A percentile compares a stretch with the other conserved stretches of the same genome.
Evolutionary conservation across 2,113 vertebrate genomes (phyloP).

Genomic region (Lepus timidus): DNA sequence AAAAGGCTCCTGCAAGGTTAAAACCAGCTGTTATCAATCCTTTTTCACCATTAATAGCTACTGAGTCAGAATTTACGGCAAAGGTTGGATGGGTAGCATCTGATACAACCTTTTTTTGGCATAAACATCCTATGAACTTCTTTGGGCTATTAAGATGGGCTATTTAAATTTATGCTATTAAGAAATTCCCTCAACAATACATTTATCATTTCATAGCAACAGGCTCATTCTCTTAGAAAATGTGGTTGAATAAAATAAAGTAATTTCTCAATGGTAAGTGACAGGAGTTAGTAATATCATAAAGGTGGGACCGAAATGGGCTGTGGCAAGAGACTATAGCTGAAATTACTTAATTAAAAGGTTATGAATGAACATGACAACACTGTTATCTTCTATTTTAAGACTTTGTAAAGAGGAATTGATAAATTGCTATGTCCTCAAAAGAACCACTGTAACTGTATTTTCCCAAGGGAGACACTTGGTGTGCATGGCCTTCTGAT

Average conservation of each 20-base stretch:
- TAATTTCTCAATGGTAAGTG: constrained; percentile 59
- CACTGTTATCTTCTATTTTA: constrained; percentile 30
- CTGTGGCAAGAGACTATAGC: constrained; percentile 3
- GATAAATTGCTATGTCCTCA: constrained; percentile 1
- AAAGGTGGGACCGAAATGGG: constrained; percentile 47
- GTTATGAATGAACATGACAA: constrained; percentile 30
- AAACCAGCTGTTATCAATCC: constrained; percentile 37
- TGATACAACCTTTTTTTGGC: constrained; percentile 63
- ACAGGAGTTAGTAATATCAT: constrained; percentile 65
- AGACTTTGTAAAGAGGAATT: constrained; percentile 54
- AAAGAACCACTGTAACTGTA: constrained; percentile 33
- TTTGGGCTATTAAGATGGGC: constrained; percentile 58
- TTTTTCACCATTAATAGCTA: constrained; percentile 25
- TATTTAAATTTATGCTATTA: constrained; percentile 68
- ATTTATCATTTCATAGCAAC: constrained; percentile 74
- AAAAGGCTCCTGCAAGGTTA: constrained; percentile 64
- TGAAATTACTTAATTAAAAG: constrained; percentile 65
- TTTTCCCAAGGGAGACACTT: background rate
- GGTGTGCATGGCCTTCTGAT: background rate
- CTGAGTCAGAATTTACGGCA: constrained; percentile 70
- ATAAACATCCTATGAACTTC: constrained; percentile 55
- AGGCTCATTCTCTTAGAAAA: constrained; percentile 75
- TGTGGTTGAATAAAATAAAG: constrained; percentile 68
- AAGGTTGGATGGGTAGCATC: constrained; percentile 62
- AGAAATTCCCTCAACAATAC: constrained; percentile 69